phyloP scores from a whole-genome alignment of 2,888 invertebrate genomes.

The Parascotia fuliginaria region DNA sequence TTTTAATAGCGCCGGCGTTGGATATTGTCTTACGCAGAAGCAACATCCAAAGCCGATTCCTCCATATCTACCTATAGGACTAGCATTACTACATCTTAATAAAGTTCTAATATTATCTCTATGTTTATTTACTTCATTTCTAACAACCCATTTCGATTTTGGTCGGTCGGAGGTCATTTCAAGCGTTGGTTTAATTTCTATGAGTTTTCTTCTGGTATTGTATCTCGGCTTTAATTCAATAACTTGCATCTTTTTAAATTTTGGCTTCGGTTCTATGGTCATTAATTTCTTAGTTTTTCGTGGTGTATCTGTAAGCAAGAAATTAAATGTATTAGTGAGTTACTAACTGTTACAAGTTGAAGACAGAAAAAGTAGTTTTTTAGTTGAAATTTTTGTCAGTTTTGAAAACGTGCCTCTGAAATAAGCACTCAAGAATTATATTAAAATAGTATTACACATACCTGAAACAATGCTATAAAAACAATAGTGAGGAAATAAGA shows the following conservation, averaged over 20 bases:
- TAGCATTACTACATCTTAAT: conserved; percentile 65
- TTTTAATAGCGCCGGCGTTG: conserved; percentile 59
- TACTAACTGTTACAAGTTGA: too few species aligned
- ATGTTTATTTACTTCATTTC: conserved; percentile 47
- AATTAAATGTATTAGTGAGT: too few species aligned
- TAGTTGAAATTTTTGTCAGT: too few species aligned
- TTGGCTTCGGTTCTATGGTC: background rate
- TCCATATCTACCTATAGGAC: conserved; percentile 62
- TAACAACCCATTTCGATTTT: conserved; percentile 6
- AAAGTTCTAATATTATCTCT: conserved; percentile 61
- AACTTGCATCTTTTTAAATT: background rate
- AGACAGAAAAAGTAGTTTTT: too few species aligned
- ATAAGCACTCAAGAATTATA: too few species aligned
- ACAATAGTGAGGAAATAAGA: too few species aligned
- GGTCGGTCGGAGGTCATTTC: background rate
- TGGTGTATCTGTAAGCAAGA: too few species aligned
- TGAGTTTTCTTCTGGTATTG: conserved; percentile 19
- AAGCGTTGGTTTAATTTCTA: conserved; percentile 10
- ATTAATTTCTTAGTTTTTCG: too few species aligned
- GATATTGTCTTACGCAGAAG: conserved; percentile 60
- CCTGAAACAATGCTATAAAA: too few species aligned
- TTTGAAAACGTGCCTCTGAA: too few species aligned
- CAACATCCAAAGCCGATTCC: conserved; percentile 64
- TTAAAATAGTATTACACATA: too few species aligned
- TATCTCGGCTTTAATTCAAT: conserved; percentile 2